Evolutionary conservation across 2,113 vertebrate species (phyloP).

Genomic region (Oostethus manadensis): DNA sequence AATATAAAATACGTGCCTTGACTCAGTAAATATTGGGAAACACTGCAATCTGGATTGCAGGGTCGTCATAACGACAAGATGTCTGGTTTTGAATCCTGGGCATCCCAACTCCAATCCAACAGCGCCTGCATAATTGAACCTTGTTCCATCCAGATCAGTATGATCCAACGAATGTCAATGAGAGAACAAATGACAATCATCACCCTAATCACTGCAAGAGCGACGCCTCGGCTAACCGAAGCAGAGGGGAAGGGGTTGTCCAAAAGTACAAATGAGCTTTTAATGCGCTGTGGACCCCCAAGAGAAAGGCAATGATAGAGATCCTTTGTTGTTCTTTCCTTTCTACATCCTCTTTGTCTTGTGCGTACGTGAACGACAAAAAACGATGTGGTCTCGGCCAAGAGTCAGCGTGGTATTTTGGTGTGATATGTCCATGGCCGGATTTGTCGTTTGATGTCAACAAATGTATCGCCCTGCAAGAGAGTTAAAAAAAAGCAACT

Average conservation of each 20-base stretch:
- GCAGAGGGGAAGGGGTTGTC: constrained; percentile 17
- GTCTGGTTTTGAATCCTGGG: no score
- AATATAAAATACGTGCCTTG: no score
- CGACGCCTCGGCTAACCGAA: constrained; percentile 30
- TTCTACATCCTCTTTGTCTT: constrained; percentile 8
- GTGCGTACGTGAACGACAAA: constrained; percentile 45
- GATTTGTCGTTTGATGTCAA: constrained; percentile 47
- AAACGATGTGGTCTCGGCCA: constrained; percentile 13
- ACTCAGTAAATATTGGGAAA: no score
- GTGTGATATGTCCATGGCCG: constrained; percentile 46
- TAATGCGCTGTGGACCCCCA: constrained; percentile 34
- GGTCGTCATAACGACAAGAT: no score
- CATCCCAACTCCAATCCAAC: no score
- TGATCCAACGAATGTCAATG: constrained; percentile 23
- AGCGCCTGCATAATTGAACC: no score
- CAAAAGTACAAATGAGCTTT: constrained; percentile 49
- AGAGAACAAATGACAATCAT: not conserved
- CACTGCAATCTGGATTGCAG: no score
- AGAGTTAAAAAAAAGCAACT: constrained; percentile 1
- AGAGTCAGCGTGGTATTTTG: constrained; percentile 52
- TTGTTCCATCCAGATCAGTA: no score
- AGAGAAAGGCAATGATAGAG: constrained; percentile 2
- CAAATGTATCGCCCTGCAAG: constrained; percentile 31
- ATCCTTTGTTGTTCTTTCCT: constrained; percentile 7
- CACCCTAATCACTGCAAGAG: constrained; percentile 30